A percentile compares a stretch with the other conserved stretches of the same genome.
Evolutionary conservation across 2,888 invertebrate species (phyloP).

Genomic region (Danaus chrysippus): DNA sequence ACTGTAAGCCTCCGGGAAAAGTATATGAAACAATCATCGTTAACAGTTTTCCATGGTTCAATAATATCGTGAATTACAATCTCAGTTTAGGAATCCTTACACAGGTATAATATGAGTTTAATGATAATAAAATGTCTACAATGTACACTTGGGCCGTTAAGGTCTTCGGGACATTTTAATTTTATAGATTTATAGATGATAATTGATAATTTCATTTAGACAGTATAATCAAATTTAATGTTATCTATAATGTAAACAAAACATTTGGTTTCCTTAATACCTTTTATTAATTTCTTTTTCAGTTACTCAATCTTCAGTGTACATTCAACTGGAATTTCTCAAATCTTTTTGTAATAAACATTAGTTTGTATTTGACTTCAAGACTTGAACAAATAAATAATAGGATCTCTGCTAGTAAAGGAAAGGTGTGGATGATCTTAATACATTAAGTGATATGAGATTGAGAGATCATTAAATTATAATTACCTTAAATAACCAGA

Average conservation of each 20-base stretch:
- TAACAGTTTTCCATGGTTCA: not conserved
- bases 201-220: no score
- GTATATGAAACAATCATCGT: not conserved
- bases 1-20: not conserved
- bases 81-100: not conserved
- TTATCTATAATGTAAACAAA: not conserved
- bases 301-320: conserved; percentile 75
- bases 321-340: conserved; percentile 86
- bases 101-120: not conserved
- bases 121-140: not conserved
- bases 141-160: no score
- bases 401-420: conserved; percentile 46
- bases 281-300: conserved; percentile 26
- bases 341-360: conserved; percentile 83
- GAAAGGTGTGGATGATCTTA: conserved; percentile 41
- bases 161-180: no score
- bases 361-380: conserved; percentile 81
- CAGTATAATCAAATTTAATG: not conserved
- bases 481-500: no score
- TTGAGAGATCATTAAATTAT: not conserved
- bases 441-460: not conserved
- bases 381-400: conserved; percentile 80
- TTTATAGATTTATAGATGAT: no score
- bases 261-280: not conserved
- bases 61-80: not conserved